Conservation (phyloP, 1,140 invertebrate genomes). For the Plectus sambesii region DNA sequence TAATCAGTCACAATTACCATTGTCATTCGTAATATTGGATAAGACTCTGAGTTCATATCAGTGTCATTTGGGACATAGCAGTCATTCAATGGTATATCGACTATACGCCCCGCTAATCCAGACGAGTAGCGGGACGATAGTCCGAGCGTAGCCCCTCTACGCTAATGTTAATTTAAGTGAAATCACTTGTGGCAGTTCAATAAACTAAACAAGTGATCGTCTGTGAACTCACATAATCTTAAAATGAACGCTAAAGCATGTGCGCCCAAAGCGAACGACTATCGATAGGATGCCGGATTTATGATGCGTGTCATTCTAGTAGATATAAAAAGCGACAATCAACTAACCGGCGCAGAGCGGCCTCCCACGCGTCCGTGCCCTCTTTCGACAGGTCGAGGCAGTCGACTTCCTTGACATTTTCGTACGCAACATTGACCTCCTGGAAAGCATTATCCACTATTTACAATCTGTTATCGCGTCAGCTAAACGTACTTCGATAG, state of each 20-base stretch:
- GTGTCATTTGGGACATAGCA: background rate
- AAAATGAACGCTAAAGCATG: too few species aligned
- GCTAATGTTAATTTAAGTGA: too few species aligned
- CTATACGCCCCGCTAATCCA: background rate
- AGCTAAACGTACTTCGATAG: slow-evolving; percentile 70
- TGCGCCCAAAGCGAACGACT: too few species aligned
- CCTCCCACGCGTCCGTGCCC: slow-evolving; percentile 91
- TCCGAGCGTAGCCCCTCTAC: slow-evolving; percentile 2
- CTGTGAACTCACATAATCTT: too few species aligned
- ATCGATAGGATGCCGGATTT: too few species aligned
- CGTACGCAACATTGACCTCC: slow-evolving; percentile 89
- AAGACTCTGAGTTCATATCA: too few species aligned
- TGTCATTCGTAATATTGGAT: too few species aligned
- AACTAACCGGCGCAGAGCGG: slow-evolving; percentile 63
- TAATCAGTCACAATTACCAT: too few species aligned
- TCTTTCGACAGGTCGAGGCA: slow-evolving; percentile 92
- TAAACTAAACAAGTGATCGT: too few species aligned
- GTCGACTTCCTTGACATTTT: slow-evolving; percentile 96
- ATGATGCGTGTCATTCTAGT: too few species aligned
- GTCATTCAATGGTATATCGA: background rate
- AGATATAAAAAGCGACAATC: too few species aligned
- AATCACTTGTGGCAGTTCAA: too few species aligned
- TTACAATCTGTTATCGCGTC: slow-evolving; percentile 66
- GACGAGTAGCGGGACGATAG: background rate
- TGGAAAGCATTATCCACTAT: slow-evolving; percentile 44